Evolutionary conservation across 1,140 invertebrate species (phyloP), one percentile per base, ranked within the genome.

Genomic region (Procambarus clarkii): DNA sequence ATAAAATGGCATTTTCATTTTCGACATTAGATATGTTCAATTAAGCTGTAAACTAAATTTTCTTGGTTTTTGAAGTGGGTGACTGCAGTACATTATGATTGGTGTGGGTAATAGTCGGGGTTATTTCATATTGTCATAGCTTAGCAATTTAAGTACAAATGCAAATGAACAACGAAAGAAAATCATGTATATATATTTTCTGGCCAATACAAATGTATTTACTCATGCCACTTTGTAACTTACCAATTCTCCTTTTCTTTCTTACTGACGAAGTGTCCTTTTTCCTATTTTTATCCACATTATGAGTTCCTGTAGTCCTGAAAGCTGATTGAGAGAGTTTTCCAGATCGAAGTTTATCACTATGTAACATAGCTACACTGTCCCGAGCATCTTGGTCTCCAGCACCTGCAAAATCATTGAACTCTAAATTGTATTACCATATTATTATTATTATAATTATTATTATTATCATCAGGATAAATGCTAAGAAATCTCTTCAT

Each of bases 371-470:
- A 74, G 93, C 93, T 1, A 95, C 81, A 64, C 94, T 94, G 85
- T 95, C 95, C 82, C 93, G 90, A 3, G 94, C 94, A 93, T 95
- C 95, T 93, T 94, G 94, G 88, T 95, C 95, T n/a, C 94, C 95
- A 15, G 92, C 93, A 88, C 91, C 88, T 76, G 81, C 24, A 64
- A 69, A 45, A 46, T 15, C 24, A 60, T 44, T 7, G 46, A 69
- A 69, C 34, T 34, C 34, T 34, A 34, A 34, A 34, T 34, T 34
- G 34, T 58, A 58, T 58, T 58, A 2, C 13, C 13, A 58, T 58
- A 58, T 58, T 58, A 58, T 58, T 58, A 58, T 58, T 58, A 58
- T 13, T 58, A 58, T 58, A 7, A 58, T 58, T 58, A 58, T 58
- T 58, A 58, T 58, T 58, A 58, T 58, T 58, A 58, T 58, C 2